phyloP scores from a whole-genome alignment of 2,797 vertebrate genomes.

The Cossypha dichroa region DNA sequence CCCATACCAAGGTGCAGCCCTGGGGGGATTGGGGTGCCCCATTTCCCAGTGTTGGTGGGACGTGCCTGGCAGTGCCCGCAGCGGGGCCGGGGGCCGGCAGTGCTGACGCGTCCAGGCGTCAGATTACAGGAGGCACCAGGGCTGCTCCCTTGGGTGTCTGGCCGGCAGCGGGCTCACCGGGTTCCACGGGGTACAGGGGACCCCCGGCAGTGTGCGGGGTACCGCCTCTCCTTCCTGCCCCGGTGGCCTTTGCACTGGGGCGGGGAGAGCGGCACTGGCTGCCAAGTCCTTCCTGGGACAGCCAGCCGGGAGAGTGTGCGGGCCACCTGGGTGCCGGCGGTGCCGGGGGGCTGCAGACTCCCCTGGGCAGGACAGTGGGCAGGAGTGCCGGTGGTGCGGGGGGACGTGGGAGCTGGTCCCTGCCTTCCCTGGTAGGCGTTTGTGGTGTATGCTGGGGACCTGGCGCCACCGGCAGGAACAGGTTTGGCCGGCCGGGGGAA shows the following conservation, averaged over 20 bases:
- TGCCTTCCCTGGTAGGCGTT: conserved; percentile 16
- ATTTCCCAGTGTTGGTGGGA: neutral
- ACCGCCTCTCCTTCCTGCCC: neutral
- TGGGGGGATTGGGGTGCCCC: neutral
- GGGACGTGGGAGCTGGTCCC: neutral
- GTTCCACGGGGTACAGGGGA: fast-evolving
- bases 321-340: fast-evolving
- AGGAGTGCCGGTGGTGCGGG: fast-evolving
- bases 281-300: conserved; percentile 13
- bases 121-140: neutral
- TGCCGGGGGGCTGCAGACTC: fast-evolving
- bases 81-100: neutral
- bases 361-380: neutral
- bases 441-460: neutral
- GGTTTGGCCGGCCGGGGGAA: conserved; percentile 48
- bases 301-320: neutral
- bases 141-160: neutral
- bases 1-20: fast-evolving
- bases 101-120: neutral
- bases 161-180: fast-evolving
- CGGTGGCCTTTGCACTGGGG: conserved; percentile 64
- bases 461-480: conserved; percentile 18
- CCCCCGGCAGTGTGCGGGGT: fast-evolving
- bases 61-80: neutral
- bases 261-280: neutral